Base-by-base conservation (phyloP, 2,888 invertebrate genomes). In the Drosophila subsilvestris region DNA sequence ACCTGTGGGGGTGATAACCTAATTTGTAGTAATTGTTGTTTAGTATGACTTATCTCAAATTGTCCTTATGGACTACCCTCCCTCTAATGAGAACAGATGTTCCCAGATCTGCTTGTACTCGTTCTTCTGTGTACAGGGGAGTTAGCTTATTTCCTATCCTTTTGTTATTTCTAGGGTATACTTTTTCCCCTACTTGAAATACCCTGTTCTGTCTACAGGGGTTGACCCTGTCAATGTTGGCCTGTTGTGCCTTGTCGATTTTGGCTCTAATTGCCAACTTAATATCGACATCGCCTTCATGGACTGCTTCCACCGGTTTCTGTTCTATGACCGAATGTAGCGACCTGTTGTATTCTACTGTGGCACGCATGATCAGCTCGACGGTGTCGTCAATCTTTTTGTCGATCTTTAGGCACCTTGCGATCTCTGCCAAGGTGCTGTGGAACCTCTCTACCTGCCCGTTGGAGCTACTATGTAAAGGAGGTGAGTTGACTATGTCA, bases 91-190 rank as follows among this genome's bases (percentile, higher is more conserved):
- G 10, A 10, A 29, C 10, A 10, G 29, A 9, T 10, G 10, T 29
- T 29, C 9, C 29, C 3, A 29, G 29, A 9, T 29, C 29, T 9
- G 29, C 29, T 9, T 29, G 9, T 29, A 29, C 29, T 2, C 29
- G 29, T 29, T 29, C 29, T 29, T 29, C 10, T 17, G 25, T 32
- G 37, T 37, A 58, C 17, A 58, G 37, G 17, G 42, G 51, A 2
- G 51, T 42, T 25, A 61, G 14, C 3, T 47, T 55, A 10, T 61
- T 61, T 9, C 60, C 60, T 32, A 44, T 17, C 22, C 18, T 53
- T 2, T 5, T 60, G 20, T 45, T 53, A 9, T 56, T 47, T 7
- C 29, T 43, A n/a, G 44, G n/a, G 29, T 14, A 14, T 14, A 53
- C 17, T 14, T 27, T 60, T 17, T 60, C 54, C 1, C 44, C 44